Conservation (phyloP, 2,113 vertebrate species). For the Microtus pennsylvanicus region DNA sequence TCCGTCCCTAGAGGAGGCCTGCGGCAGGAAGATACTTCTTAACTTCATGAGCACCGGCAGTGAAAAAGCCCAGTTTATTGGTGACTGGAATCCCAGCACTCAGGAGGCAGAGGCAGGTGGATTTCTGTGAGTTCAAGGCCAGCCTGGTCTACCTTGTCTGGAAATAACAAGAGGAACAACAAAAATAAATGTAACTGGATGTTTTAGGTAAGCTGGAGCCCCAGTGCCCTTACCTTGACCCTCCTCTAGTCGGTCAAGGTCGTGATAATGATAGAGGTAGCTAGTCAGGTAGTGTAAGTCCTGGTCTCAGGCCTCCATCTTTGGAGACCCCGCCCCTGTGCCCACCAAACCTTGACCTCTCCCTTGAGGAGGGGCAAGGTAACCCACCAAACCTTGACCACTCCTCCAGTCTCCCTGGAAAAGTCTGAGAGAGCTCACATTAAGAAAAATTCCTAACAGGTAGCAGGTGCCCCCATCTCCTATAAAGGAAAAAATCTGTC, state of each 20-base stretch:
- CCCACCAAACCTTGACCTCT: too few relatives aligned
- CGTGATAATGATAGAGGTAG: fast-evolving
- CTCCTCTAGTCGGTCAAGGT: not conserved
- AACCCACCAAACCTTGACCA: too few relatives aligned
- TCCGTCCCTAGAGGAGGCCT: not conserved
- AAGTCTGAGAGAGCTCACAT: too few relatives aligned
- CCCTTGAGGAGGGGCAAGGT: too few relatives aligned
- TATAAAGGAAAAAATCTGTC: not conserved
- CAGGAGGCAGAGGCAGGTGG: not conserved
- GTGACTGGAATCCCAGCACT: not conserved
- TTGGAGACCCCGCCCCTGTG: too few relatives aligned
- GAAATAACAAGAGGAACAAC: not conserved
- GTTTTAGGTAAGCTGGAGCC: not conserved
- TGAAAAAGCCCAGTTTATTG: not conserved
- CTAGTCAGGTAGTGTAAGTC: too few relatives aligned
- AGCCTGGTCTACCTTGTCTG: too few relatives aligned
- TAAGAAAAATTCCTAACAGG: too few relatives aligned
- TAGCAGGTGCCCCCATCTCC: not conserved
- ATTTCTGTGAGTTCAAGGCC: too few relatives aligned
- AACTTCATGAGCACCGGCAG: not conserved
- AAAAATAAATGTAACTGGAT: not conserved
- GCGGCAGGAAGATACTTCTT: too few relatives aligned
- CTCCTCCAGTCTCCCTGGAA: too few relatives aligned
- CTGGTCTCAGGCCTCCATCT: too few relatives aligned
- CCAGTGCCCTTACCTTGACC: not conserved